Evolutionary conservation across 64 coral and sea anemone species (phyloP).

Genomic region (Stichodactyla helianthus): DNA sequence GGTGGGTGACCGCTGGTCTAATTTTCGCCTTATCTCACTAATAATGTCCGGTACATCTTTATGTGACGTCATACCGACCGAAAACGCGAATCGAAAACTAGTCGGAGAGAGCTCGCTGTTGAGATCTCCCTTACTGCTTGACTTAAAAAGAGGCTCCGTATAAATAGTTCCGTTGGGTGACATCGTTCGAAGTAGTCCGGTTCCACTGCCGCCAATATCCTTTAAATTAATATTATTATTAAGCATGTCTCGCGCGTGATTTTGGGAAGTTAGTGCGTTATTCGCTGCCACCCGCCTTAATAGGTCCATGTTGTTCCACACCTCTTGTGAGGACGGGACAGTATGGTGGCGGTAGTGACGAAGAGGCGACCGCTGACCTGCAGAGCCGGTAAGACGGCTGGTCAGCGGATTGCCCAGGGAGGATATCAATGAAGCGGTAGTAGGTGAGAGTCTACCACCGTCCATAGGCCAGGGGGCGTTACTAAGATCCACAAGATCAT

Average conservation of each 20-base stretch:
- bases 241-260: slow-evolving; percentile 76
- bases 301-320: slow-evolving; percentile 82
- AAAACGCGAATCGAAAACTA: slow-evolving; percentile 75
- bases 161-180: slow-evolving; percentile 84
- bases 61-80: slow-evolving; percentile 84
- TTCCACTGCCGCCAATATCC: slow-evolving; percentile 32
- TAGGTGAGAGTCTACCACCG: slow-evolving; percentile 17
- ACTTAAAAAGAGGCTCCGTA: slow-evolving; percentile 60
- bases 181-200: slow-evolving; percentile 60
- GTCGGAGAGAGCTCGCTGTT: slow-evolving; percentile 51
- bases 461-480: slow-evolving; percentile 40
- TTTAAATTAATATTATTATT: slow-evolving; percentile 99
- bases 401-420: slow-evolving; percentile 55
- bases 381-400: slow-evolving; percentile 27
- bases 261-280: slow-evolving; percentile 60
- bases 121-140: slow-evolving; percentile 56
- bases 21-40: slow-evolving; percentile 75
- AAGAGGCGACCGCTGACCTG: slow-evolving; percentile 18
- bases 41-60: slow-evolving; percentile 88
- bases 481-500: slow-evolving; percentile 69
- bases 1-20: slow-evolving; percentile 72
- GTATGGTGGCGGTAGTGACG: slow-evolving; percentile 89
- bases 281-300: slow-evolving; percentile 80
- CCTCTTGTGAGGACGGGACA: slow-evolving; percentile 64
- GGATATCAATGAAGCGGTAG: slow-evolving; percentile 44